Evolutionary conservation across 2,113 vertebrate genomes (phyloP).

Genomic region (Tympanuchus pallidicinctus): DNA sequence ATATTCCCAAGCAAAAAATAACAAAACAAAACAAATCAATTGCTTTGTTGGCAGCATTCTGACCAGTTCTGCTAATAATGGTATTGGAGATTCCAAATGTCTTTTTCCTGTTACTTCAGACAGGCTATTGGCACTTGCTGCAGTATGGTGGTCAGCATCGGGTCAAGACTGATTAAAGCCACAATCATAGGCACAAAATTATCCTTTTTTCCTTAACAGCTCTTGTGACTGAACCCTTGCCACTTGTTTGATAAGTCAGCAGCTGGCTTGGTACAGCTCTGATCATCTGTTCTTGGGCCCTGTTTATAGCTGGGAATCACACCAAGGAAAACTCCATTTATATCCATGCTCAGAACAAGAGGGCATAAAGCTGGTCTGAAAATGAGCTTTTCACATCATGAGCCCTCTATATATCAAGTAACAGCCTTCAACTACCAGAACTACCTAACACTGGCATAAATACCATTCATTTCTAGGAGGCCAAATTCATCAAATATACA

Average conservation of each 20-base stretch:
- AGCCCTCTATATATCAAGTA: not conserved
- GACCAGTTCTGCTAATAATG: not conserved
- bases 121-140: not conserved
- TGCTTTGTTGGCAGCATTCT: not conserved
- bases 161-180: not conserved
- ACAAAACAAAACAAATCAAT: not conserved
- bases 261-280: not conserved
- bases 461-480: not conserved
- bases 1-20: not conserved
- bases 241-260: not conserved
- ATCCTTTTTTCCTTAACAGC: not conserved
- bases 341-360: not conserved
- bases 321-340: not conserved
- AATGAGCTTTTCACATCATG: not conserved
- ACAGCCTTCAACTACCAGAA: not conserved
- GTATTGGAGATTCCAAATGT: rapidly evolving
- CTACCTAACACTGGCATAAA: not conserved
- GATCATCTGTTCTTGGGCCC: not conserved
- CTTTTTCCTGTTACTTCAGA: not conserved
- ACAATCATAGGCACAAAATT: not conserved
- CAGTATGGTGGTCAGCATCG: not conserved
- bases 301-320: not conserved
- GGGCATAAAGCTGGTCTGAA: not conserved
- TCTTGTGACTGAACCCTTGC: not conserved
- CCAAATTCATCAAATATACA: not conserved